Evolutionary conservation across 2,113 vertebrate species (phyloP).

Genomic region (Ursus arctos): DNA sequence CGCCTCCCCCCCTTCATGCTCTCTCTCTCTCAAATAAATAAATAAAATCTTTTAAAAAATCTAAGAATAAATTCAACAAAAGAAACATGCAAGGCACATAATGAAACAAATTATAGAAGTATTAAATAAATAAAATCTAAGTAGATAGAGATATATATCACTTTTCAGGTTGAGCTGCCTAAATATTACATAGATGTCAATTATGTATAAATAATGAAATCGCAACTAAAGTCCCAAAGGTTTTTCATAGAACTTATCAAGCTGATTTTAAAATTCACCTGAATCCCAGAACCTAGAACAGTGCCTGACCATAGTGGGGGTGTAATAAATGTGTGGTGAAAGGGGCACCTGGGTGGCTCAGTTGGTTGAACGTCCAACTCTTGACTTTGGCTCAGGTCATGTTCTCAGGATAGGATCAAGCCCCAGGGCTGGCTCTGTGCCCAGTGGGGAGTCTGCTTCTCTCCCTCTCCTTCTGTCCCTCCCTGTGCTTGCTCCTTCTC

Average conservation of each 20-base stretch:
- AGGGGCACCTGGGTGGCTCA: neutral
- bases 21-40: neutral
- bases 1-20: neutral
- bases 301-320: neutral
- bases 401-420: neutral
- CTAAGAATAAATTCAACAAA: neutral
- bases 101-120: neutral
- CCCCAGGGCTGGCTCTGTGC: neutral
- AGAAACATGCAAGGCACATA: neutral
- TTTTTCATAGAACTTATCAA: neutral
- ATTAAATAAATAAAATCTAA: constrained; percentile 29
- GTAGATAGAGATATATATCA: neutral
- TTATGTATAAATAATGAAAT: neutral
- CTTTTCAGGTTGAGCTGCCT: neutral
- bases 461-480: neutral
- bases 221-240: neutral
- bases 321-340: neutral
- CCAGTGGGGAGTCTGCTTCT: neutral
- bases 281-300: neutral
- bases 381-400: neutral
- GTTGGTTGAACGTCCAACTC: neutral
- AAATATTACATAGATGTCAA: neutral
- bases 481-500: neutral
- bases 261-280: neutral
- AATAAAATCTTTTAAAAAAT: neutral